A percentile compares a stretch with the other conserved stretches of the same genome.
These are phyloP conservation scores for Amblyjoppa fuscipennis DNA, from an alignment of 2,888 invertebrate species.

Conservation along the genomic window DNA sequence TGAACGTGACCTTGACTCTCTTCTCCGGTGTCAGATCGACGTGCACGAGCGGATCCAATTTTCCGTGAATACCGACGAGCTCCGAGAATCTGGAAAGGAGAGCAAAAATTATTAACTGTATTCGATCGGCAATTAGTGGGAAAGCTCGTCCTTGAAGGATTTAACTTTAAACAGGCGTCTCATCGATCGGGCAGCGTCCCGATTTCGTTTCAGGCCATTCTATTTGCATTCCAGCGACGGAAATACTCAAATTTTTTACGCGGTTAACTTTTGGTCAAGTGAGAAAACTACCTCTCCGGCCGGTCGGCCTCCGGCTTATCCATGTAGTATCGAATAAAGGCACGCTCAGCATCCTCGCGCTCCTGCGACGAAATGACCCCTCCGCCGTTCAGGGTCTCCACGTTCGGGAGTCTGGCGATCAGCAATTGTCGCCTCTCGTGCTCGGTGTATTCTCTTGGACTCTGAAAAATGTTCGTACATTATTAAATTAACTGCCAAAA, in stretches of 20 bases:
- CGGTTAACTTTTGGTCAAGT: conserved; percentile 46
- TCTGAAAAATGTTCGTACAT: conserved; percentile 73
- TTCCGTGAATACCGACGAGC: conserved; percentile 93
- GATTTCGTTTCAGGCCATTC: neutral
- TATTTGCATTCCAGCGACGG: neutral
- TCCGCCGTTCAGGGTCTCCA: conserved; percentile 95
- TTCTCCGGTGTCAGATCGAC: conserved; percentile 95
- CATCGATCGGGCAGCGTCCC: neutral
- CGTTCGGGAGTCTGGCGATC: conserved; percentile 94
- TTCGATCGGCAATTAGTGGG: neutral
- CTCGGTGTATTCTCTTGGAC: conserved; percentile 92
- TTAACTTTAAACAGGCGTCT: neutral
- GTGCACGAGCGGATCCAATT: conserved; percentile 95
- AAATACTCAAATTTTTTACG: neutral
- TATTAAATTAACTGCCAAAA: neutral
- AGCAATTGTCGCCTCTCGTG: conserved; percentile 95
- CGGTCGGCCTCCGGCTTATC: conserved; percentile 93
- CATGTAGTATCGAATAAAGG: conserved; percentile 97
- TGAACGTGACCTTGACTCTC: conserved; percentile 93
- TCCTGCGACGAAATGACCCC: conserved; percentile 93
- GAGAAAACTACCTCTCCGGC: conserved; percentile 89
- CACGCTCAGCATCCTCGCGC: conserved; percentile 96
- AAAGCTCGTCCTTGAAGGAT: neutral
- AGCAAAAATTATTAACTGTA: conserved; percentile 24
- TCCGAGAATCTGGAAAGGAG: conserved; percentile 90